These are phyloP conservation scores for Cygnus olor DNA, from an alignment of 2,797 vertebrate species.

Conservation along the genomic window DNA sequence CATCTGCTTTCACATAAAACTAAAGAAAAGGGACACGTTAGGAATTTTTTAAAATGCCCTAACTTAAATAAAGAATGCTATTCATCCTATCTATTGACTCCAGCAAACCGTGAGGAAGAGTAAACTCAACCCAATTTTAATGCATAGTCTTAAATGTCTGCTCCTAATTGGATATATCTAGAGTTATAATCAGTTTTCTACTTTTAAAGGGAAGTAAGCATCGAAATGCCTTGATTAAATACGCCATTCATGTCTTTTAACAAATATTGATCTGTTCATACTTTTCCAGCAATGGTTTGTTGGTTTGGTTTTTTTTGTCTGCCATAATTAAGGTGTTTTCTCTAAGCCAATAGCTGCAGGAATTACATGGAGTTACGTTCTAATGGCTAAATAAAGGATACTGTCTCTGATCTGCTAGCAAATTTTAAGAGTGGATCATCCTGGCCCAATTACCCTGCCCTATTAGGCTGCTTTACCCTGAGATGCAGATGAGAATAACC, in stretches of 20 bases:
- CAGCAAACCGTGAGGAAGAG: neutral
- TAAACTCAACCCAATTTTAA: neutral
- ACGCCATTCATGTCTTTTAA: neutral
- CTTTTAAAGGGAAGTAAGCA: neutral
- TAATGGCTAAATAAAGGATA: constrained; percentile 33
- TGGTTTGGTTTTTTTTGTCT: neutral
- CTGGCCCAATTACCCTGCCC: constrained; percentile 20
- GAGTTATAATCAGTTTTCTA: neutral
- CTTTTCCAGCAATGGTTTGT: neutral
- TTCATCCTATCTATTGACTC: neutral
- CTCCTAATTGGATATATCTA: neutral
- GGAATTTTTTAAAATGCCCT: neutral
- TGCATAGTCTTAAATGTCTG: neutral
- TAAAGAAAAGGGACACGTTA: neutral
- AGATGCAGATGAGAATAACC: constrained; percentile 31
- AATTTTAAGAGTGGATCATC: constrained; percentile 59
- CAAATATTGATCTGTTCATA: neutral
- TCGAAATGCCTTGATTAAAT: neutral
- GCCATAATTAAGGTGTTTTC: constrained; percentile 41
- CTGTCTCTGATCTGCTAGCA: constrained; percentile 20
- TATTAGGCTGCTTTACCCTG: constrained; percentile 25
- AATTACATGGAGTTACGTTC: neutral
- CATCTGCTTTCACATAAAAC: neutral
- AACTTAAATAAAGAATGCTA: neutral
- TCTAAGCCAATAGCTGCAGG: neutral